A percentile compares a stretch with the other conserved stretches of the same genome.
Evolutionary conservation across 1,140 invertebrate genomes (phyloP).

Genomic region (Heliconius nattereri): DNA sequence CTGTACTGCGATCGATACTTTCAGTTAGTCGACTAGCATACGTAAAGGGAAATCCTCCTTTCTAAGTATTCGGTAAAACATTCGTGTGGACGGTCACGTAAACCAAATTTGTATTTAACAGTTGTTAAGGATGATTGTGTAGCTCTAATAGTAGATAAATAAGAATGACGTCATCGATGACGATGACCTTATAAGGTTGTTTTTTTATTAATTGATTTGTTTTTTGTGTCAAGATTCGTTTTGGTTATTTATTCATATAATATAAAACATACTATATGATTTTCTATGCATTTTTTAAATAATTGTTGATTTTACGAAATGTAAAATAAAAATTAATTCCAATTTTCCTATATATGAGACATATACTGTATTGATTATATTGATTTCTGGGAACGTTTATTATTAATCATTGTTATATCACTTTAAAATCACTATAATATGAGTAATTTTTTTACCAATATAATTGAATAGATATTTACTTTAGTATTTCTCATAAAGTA

Average conservation of each 20-base stretch:
- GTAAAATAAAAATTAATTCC: background rate
- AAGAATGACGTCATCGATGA: constrained; percentile 20
- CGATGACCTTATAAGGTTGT: background rate
- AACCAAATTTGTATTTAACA: constrained; percentile 15
- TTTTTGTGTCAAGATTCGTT: background rate
- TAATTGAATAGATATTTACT: background rate
- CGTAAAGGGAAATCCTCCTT: constrained; percentile 19
- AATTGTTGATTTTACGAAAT: too few relatives aligned
- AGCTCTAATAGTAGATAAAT: constrained; percentile 13
- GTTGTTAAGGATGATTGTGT: background rate
- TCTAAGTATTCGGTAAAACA: constrained; percentile 30
- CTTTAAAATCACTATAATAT: background rate
- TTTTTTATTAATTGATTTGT: background rate
- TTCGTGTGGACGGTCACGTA: constrained; percentile 52
- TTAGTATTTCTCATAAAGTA: background rate
- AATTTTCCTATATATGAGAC: background rate
- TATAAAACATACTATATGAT: background rate
- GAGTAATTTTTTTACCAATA: background rate
- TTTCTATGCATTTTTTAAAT: too few relatives aligned
- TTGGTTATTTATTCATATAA: background rate
- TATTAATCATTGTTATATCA: background rate
- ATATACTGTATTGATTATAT: background rate
- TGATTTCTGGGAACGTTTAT: background rate
- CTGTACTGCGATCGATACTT: constrained; percentile 28
- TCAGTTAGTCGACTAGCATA: constrained; percentile 15